These are phyloP conservation scores for Picathartes gymnocephalus DNA, from an alignment of 2,113 vertebrate genomes.

Conservation along the genomic window DNA sequence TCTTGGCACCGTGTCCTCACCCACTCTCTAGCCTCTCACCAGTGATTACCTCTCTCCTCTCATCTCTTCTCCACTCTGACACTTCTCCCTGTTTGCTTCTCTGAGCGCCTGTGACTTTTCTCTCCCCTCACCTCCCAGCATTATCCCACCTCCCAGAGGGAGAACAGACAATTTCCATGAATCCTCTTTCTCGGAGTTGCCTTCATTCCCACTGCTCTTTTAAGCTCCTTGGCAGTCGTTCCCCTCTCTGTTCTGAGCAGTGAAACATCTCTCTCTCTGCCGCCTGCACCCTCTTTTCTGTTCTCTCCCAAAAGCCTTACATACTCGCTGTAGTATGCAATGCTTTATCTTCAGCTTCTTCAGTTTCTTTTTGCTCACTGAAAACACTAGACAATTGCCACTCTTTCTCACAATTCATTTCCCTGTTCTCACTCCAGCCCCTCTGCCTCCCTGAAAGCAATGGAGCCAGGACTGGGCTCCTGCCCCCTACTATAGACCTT, in stretches of 20 bases:
- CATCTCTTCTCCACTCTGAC: not conserved
- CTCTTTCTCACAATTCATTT: not conserved
- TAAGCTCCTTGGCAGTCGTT: not conserved
- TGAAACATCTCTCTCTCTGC: not conserved
- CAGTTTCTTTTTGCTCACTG: not conserved
- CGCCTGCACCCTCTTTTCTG: not conserved
- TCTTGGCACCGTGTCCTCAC: not conserved
- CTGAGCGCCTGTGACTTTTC: not conserved
- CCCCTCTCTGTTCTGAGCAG: not conserved
- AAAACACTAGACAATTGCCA: not conserved
- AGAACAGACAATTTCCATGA: not conserved
- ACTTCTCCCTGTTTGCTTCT: not conserved
- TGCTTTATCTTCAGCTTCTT: not conserved
- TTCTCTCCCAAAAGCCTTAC: not conserved
- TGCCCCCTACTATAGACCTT: not conserved
- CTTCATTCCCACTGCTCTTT: constrained; percentile 2
- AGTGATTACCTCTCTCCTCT: not conserved
- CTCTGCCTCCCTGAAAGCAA: not conserved
- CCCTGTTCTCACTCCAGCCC: not conserved
- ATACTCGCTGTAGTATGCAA: not conserved
- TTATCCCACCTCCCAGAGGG: not conserved
- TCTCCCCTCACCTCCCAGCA: not conserved
- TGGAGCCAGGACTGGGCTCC: not conserved
- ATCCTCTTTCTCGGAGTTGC: not conserved
- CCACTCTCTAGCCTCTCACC: constrained; percentile 8